Evolutionary conservation across 1,140 invertebrate genomes (phyloP), one percentile per base, ranked within the genome.

Genomic region (Drosophila kurseongensis): DNA sequence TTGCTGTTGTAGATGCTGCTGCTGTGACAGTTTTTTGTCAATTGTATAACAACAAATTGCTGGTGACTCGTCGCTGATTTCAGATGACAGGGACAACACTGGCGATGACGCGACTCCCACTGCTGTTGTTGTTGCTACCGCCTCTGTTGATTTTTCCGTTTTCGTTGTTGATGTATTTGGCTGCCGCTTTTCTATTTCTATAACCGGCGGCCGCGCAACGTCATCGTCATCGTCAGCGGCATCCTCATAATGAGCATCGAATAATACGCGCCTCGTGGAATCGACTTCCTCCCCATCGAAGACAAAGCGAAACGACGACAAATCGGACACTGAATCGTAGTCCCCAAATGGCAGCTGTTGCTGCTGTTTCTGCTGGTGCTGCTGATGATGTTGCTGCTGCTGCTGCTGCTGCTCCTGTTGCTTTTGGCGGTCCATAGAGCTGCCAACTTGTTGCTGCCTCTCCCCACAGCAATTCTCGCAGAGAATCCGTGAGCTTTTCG

Each of bases 291-390:
- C 78, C 66, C 88, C 90, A 80, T 80, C 76, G 76, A 85, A 91
- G 73, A 91, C 90, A 86, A 91, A 91, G 72, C 90, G 83, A 82
- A 89, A 86, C 84, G 90, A 91, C 90, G 90, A 91, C 86, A 91
- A 89, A 78, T 91, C 86, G 78, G 78, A 88, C 72, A 90, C 90
- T 91, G 90, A 91, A 89, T 91, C 85, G 65, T 59, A 74, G 84
- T 76, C 73, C 78, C 80, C 66, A 78, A 66, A 47, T 67, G 79
- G 44, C 67, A 55, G 40, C 42, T 66, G 73, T 40, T 59, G 63
- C 42, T 56, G 66, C 42, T 66, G 73, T 40, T 59, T 59, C 42
- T 56, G 66, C 50, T 61, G 72, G 14, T 71, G 50, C 58, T 50
- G 40, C 8, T 66, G 59, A 18, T 45, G 59, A 4, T 75, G 54